These are phyloP conservation scores for Ataeniobius toweri DNA, from an alignment of 2,797 vertebrate genomes.

Conservation along the genomic window DNA sequence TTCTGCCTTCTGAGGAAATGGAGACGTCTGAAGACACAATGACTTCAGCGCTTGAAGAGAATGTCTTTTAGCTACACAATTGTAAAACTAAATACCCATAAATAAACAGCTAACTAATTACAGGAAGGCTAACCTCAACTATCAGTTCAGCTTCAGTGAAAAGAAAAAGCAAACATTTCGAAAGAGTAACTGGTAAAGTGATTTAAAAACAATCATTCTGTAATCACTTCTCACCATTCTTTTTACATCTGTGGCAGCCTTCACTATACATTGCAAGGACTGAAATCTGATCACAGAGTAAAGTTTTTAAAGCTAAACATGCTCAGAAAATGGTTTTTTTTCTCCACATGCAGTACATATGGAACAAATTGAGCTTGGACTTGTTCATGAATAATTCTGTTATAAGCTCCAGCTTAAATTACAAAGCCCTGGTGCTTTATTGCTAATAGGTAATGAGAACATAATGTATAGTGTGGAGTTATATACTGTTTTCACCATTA, in stretches of 20 bases:
- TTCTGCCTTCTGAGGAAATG: conserved; percentile 40
- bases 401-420: not conserved
- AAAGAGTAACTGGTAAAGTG: not conserved
- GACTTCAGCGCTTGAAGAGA: conserved; percentile 14
- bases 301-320: conserved; percentile 7
- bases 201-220: conserved; percentile 7
- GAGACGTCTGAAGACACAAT: conserved; percentile 37
- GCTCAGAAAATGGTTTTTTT: not conserved
- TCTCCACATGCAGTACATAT: not conserved
- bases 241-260: not conserved
- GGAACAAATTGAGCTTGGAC: not conserved
- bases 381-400: conserved; percentile 6
- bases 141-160: conserved; percentile 4
- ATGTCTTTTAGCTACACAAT: not conserved
- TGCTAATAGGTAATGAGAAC: conserved; percentile 4
- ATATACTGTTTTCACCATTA: not conserved
- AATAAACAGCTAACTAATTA: not conserved
- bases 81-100: not conserved
- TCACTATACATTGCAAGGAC: not conserved
- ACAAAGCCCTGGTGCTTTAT: not conserved
- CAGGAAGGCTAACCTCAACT: not conserved
- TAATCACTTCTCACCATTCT: not conserved
- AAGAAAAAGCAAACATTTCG: conserved; percentile 1
- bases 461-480: conserved; percentile 1
- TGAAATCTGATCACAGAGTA: not conserved